Conservation (phyloP, 2,888 invertebrate genomes). For the Idaea dimidiata region DNA sequence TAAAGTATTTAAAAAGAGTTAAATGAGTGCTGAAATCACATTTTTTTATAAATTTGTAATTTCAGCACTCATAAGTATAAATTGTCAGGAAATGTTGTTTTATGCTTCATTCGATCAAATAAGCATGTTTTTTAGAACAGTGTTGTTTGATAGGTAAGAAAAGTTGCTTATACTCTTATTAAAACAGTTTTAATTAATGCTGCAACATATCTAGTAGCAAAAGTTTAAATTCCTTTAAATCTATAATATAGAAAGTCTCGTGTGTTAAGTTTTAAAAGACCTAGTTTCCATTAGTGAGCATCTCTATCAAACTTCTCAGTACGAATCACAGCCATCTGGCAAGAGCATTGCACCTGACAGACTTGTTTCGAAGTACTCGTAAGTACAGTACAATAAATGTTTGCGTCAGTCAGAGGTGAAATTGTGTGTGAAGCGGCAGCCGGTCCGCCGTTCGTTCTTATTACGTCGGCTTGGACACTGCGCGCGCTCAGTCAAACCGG, state of each 20-base stretch:
- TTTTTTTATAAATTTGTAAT: too few species aligned
- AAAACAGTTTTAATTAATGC: too few species aligned
- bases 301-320: neutral
- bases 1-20: too few species aligned
- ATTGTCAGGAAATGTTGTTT: too few species aligned
- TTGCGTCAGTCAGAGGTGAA: constrained; percentile 80
- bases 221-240: neutral
- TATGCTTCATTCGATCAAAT: too few species aligned
- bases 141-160: too few species aligned
- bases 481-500: constrained; percentile 70
- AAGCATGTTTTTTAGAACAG: too few species aligned
- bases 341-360: constrained; percentile 59
- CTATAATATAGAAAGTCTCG: neutral
- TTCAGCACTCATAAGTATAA: too few species aligned
- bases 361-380: constrained; percentile 36
- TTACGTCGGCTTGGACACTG: constrained; percentile 69
- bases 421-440: constrained; percentile 81
- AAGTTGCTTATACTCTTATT: too few species aligned
- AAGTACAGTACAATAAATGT: constrained; percentile 75
- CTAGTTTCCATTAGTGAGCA: neutral
- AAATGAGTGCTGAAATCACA: too few species aligned
- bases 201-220: too few species aligned
- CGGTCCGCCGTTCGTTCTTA: constrained; percentile 76
- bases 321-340: constrained; percentile 13
- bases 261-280: neutral